A percentile compares a stretch with the other conserved stretches of the same genome.
Evolutionary conservation across 2,113 vertebrate species (phyloP).

Genomic region (Haemorhous mexicanus): DNA sequence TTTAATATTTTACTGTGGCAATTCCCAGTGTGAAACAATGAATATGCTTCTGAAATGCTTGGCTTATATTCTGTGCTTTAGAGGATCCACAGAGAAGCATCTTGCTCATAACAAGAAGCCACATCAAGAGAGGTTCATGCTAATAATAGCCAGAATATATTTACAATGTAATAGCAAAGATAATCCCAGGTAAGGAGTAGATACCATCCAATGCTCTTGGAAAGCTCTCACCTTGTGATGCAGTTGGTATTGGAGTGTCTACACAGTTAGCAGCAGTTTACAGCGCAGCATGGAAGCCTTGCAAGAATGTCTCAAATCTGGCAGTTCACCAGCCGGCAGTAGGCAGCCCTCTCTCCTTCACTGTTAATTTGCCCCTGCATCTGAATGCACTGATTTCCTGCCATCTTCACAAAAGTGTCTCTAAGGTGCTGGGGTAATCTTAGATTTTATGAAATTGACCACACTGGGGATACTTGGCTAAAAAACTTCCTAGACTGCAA

Average conservation of each 20-base stretch:
- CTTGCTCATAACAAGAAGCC: not conserved
- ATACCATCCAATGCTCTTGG: not conserved
- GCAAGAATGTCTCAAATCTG: not conserved
- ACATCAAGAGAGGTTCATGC: not conserved
- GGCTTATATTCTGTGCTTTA: not conserved
- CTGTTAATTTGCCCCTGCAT: not conserved
- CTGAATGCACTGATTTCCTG: not conserved
- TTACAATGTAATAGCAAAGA: not conserved
- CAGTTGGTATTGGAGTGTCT: not conserved
- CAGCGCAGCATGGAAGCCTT: rapidly evolving
- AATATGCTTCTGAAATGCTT: not conserved
- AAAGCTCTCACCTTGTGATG: not conserved
- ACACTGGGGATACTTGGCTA: rapidly evolving
- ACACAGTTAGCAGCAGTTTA: not conserved
- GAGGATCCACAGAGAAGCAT: not conserved
- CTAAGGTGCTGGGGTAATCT: not conserved
- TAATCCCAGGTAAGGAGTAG: not conserved
- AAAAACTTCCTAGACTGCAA: not conserved
- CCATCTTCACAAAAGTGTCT: not conserved
- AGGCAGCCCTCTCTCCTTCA: not conserved
- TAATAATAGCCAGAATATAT: not conserved
- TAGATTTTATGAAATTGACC: not conserved
- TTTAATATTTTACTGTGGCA: slow-evolving; percentile 3
- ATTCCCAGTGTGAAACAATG: not conserved
- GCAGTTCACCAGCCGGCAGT: not conserved